Conservation (phyloP, 2,888 invertebrate species). For the Stenchaetothrips biformis region DNA sequence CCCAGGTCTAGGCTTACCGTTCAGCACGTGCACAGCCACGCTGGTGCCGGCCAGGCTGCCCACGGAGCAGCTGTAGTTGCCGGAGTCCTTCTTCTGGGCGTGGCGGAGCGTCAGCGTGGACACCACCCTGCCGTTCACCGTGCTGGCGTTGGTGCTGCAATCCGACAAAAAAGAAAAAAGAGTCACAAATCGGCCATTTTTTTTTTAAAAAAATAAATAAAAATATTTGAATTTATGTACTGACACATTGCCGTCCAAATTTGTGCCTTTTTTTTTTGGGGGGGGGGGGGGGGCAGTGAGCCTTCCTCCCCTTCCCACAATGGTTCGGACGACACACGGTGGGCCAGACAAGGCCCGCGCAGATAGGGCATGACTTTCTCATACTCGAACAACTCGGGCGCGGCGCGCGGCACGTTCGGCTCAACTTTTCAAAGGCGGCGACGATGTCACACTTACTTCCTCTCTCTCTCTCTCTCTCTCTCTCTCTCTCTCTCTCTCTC, state of each 20-base stretch:
- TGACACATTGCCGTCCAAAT: no score
- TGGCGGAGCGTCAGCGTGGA: constrained; percentile 53
- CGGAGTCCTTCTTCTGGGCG: constrained; percentile 54
- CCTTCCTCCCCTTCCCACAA: no score
- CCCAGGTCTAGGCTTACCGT: constrained; percentile 46
- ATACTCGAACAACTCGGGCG: neutral
- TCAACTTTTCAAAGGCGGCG: neutral
- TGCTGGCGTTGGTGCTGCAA: constrained; percentile 51
- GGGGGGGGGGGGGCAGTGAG: no score
- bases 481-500: no score
- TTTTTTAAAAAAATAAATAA: no score
- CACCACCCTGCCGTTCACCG: constrained; percentile 46
- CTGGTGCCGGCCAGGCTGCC: constrained; percentile 52
- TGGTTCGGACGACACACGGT: no score
- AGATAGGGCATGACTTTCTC: no score
- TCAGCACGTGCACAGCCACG: constrained; percentile 58
- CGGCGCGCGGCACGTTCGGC: neutral
- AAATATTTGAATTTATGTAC: no score
- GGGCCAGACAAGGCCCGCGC: no score
- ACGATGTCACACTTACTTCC: neutral
- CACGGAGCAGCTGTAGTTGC: constrained; percentile 57
- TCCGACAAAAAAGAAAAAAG: constrained; percentile 31
- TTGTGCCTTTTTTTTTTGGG: no score
- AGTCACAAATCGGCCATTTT: no score
- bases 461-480: no score